Conservation (phyloP, 2,113 vertebrate genomes). For the Siniperca chuatsi region DNA sequence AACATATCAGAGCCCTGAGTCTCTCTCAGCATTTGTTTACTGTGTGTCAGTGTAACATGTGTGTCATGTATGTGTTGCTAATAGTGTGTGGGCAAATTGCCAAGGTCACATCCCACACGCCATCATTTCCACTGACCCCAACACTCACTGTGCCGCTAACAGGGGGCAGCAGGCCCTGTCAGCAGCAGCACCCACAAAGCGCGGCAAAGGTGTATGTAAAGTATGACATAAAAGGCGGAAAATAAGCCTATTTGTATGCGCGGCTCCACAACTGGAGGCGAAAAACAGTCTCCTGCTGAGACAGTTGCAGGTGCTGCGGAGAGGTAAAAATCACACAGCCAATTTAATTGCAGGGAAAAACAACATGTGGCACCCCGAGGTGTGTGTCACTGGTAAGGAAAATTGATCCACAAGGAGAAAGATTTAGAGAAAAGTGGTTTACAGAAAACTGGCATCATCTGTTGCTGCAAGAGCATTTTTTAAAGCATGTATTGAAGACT, state of each 20-base stretch:
- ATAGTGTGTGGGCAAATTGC: background rate
- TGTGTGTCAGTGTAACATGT: background rate
- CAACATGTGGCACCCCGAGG: slow-evolving; percentile 19
- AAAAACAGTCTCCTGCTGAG: slow-evolving; percentile 39
- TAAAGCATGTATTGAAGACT: slow-evolving; percentile 8
- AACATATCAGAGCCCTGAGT: background rate
- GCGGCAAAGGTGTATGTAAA: background rate
- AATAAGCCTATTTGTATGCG: slow-evolving; percentile 73
- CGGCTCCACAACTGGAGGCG: slow-evolving; percentile 43
- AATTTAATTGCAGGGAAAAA: slow-evolving; percentile 37
- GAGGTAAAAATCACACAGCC: slow-evolving; percentile 10
- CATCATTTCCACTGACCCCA: background rate
- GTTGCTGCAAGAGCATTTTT: background rate
- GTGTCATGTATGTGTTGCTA: slow-evolving; percentile 1
- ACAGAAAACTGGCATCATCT: background rate
- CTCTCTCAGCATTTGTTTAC: slow-evolving; percentile 8
- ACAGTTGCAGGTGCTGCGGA: slow-evolving; percentile 29
- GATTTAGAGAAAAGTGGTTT: slow-evolving; percentile 27
- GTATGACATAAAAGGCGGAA: slow-evolving; percentile 46
- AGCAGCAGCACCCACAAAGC: slow-evolving; percentile 11
- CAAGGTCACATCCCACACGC: slow-evolving; percentile 41
- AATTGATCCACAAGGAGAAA: slow-evolving; percentile 27
- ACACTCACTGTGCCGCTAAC: background rate
- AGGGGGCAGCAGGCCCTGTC: background rate
- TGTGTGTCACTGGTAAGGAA: background rate